Percentiles rank a stretch among this genome's conserved stretches.
These are phyloP conservation scores for Manis crassicaudata DNA, from an alignment of 2,797 vertebrate genomes.

Conservation along the genomic window DNA sequence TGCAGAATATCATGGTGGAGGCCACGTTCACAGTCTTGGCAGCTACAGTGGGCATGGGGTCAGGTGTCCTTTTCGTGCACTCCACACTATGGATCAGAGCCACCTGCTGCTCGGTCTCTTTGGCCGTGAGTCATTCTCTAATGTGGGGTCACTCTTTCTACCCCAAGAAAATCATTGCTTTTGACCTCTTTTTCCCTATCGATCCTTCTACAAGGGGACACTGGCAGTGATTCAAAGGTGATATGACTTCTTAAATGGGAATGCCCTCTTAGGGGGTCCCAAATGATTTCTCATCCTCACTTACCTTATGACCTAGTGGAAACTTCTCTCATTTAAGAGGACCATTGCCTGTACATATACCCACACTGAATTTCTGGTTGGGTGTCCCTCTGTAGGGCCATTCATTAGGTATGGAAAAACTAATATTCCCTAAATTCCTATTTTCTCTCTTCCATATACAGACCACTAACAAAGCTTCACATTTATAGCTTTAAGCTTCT, in stretches of 20 bases:
- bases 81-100: too few relatives aligned
- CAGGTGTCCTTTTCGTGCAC: fast-evolving
- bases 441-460: background rate
- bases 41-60: fast-evolving
- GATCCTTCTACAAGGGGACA: background rate
- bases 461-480: background rate
- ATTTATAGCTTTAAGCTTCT: background rate
- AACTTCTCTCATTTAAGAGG: background rate
- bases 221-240: background rate
- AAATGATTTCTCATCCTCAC: background rate
- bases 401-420: background rate
- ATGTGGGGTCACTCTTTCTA: too few relatives aligned
- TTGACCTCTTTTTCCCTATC: background rate
- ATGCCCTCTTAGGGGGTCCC: too few relatives aligned
- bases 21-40: fast-evolving
- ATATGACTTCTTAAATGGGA: background rate
- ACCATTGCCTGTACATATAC: background rate
- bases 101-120: background rate
- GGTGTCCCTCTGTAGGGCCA: background rate
- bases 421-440: background rate
- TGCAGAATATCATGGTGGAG: background rate
- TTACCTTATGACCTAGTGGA: background rate
- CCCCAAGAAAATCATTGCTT: too few relatives aligned
- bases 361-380: background rate
- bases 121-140: background rate